Conservation (phyloP, 2,797 vertebrate species). For the Rhabdomys pumilio region DNA sequence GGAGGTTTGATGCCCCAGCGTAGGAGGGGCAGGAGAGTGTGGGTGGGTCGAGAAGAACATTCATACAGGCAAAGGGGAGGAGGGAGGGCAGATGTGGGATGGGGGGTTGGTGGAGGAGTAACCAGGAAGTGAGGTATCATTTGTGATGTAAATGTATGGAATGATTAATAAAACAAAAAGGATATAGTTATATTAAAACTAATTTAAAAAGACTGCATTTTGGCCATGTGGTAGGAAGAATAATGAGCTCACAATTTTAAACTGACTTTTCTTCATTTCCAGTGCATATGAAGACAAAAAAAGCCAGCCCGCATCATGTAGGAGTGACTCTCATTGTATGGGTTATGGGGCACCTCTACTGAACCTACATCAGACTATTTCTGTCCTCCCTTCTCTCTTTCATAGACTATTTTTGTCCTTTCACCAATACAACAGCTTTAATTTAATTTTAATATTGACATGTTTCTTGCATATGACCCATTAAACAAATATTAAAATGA, state of each 20-base stretch:
- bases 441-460: slow-evolving; percentile 13
- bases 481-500: neutral
- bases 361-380: neutral
- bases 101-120: no score
- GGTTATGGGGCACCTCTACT: neutral
- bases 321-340: neutral
- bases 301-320: neutral
- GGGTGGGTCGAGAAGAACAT: no score
- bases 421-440: neutral
- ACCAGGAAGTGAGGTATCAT: no score
- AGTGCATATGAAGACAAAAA: neutral
- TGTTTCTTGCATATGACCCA: neutral
- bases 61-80: no score
- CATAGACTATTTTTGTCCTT: neutral
- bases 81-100: no score
- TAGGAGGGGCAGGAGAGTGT: no score
- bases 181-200: no score
- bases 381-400: neutral
- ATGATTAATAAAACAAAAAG: no score
- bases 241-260: neutral
- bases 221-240: neutral
- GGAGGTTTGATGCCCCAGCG: no score
- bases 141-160: no score
- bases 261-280: neutral
- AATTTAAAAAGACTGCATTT: slow-evolving; percentile 3